A percentile compares a stretch with the other conserved stretches of the same genome.
Evolutionary conservation across 2,113 vertebrate species (phyloP).

Genomic region (Microcebus jonahi): DNA sequence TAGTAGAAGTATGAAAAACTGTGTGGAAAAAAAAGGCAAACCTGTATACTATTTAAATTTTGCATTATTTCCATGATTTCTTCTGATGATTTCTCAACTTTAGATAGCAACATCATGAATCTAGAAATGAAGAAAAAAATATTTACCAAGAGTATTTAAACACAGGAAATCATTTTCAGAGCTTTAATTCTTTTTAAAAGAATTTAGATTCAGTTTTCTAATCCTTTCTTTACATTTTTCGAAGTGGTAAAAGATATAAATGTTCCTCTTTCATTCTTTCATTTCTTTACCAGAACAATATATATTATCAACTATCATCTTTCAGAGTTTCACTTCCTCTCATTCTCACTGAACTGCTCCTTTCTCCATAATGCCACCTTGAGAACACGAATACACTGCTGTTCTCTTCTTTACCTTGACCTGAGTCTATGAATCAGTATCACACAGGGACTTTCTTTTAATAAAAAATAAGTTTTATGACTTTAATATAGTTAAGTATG

Average conservation of each 20-base stretch:
- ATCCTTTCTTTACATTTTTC: not conserved
- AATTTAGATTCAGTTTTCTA: not conserved
- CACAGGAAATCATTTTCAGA: not conserved
- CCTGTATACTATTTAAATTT: slow-evolving; percentile 86
- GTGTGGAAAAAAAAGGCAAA: slow-evolving; percentile 65
- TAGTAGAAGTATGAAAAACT: not conserved
- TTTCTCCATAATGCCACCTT: not conserved
- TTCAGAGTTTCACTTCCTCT: not conserved
- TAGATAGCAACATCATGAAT: slow-evolving; percentile 83
- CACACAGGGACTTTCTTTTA: not conserved
- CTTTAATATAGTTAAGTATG: not conserved
- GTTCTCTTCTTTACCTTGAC: not conserved
- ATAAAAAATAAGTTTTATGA: not conserved
- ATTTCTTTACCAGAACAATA: not conserved
- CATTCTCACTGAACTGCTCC: not conserved
- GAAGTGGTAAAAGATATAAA: not conserved
- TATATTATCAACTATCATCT: not conserved
- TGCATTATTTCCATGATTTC: slow-evolving; percentile 85
- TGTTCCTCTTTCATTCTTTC: not conserved
- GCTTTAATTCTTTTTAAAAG: not conserved
- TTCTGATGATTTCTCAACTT: slow-evolving; percentile 83
- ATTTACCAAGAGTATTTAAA: slow-evolving; percentile 34
- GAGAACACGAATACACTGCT: not conserved
- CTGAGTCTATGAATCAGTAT: not conserved
- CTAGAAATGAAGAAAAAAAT: slow-evolving; percentile 78